These are phyloP conservation scores for Plecotus auritus DNA, from an alignment of 2,113 vertebrate genomes.

Conservation along the genomic window DNA sequence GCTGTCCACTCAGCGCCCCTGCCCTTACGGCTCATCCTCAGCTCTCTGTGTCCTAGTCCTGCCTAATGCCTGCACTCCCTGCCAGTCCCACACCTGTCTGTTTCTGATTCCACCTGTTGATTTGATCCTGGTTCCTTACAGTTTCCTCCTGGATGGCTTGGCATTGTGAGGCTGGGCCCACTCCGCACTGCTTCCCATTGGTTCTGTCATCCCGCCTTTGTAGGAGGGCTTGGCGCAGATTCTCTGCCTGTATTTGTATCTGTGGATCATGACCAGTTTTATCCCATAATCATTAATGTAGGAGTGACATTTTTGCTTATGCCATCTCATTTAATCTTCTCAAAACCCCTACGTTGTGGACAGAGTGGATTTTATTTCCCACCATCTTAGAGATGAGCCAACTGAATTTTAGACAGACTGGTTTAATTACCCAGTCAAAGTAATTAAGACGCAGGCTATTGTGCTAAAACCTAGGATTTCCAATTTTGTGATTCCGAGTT, in stretches of 20 bases:
- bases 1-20: fast-evolving
- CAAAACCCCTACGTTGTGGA: neutral
- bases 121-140: neutral
- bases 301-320: neutral
- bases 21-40: too few species aligned
- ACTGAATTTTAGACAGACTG: neutral
- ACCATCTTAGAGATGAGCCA: neutral
- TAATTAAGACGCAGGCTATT: neutral
- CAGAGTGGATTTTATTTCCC: neutral
- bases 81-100: neutral
- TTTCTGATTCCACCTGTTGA: neutral
- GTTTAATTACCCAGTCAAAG: neutral
- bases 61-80: too few species aligned
- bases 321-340: neutral
- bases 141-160: neutral
- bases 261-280: neutral
- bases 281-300: neutral
- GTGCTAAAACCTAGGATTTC: neutral
- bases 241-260: neutral
- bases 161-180: fast-evolving
- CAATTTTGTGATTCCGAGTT: neutral
- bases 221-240: neutral
- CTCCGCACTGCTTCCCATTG: fast-evolving
- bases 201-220: neutral
- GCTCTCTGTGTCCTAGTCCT: neutral